Conservation (phyloP, 64 coral and sea anemone species). For the Cladopsammia gracilis region DNA sequence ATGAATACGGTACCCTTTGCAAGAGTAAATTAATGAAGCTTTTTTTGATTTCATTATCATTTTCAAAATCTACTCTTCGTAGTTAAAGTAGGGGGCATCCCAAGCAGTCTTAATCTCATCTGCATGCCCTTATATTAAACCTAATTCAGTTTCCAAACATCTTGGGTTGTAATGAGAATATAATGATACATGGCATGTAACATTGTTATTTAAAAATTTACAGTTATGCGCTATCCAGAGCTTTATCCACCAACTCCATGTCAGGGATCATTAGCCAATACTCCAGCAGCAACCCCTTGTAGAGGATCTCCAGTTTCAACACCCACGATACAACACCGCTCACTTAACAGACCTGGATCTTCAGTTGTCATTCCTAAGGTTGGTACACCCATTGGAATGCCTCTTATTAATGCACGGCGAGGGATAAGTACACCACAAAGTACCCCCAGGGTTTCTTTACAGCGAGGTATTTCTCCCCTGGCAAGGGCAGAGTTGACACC, state of each 20-base stretch:
- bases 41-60: too few relatives aligned
- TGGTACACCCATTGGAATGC: constrained; percentile 41
- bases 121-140: too few relatives aligned
- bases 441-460: constrained; percentile 23
- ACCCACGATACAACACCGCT: neutral
- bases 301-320: constrained; percentile 21
- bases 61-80: too few relatives aligned
- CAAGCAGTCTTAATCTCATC: too few relatives aligned
- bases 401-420: neutral
- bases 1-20: too few relatives aligned
- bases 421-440: neutral
- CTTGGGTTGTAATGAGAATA: too few relatives aligned
- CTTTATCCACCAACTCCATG: constrained; percentile 71
- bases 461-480: constrained; percentile 28
- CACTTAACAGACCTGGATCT: neutral
- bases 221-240: constrained; percentile 75
- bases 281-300: constrained; percentile 15
- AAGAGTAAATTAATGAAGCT: too few relatives aligned
- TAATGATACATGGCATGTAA: too few relatives aligned
- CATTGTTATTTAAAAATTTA: neutral
- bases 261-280: constrained; percentile 51
- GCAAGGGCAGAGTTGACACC: constrained; percentile 33
- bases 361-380: neutral
- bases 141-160: too few relatives aligned
- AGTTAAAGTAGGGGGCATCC: too few relatives aligned